Evolutionary conservation across 1,140 invertebrate genomes (phyloP), one percentile per base, ranked within the genome.

Genomic region (Meteorus sp.): DNA sequence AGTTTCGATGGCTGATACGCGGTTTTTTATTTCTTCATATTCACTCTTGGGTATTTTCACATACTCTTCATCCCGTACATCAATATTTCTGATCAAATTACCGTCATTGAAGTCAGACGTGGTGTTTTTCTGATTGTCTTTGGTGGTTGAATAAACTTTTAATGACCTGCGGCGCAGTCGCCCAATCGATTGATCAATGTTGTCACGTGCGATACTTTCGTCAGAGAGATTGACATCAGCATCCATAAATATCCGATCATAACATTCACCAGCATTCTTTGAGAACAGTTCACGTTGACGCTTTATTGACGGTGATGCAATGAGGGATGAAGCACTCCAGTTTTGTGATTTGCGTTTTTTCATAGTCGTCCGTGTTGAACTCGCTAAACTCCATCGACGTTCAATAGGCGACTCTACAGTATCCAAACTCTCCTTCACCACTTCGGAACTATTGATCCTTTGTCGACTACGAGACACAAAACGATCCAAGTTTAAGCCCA

Each of bases 11-110:
- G 84, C 85, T 1, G 84, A 85, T 11, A 91, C 85, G 72, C 88
- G 77, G 66, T 82, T 88, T 73, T 89, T 88, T 35, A 90, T 89
- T 63, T 86, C 86, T 73, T 90, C 87, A 62, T 89, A 89, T 72
- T 90, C 88, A 48, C 81, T 85, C 74, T 89, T 89, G 11, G 85
- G 83, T 64, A 89, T 85, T 60, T 82, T 80, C 2, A 89, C 85
- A 65, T 86, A 89, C 60, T 89, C 86, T 17, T 76, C 71, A 33
- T 33, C 19, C 1, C 22, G 2, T 45, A n/a, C 45, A 31, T 9
- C 15, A 31, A 2, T 15, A 44, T 7, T 39, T 39, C 27, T 29
- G 35, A 4, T n/a, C 35, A 11, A 5, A 13, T n/a, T n/a, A n/a
- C n/a, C 8, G 35, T 39, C 11, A 5, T 39, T 13, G 3, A 15